Conservation (phyloP, 2,888 invertebrate genomes). For the Neoscelio sp. region DNA sequence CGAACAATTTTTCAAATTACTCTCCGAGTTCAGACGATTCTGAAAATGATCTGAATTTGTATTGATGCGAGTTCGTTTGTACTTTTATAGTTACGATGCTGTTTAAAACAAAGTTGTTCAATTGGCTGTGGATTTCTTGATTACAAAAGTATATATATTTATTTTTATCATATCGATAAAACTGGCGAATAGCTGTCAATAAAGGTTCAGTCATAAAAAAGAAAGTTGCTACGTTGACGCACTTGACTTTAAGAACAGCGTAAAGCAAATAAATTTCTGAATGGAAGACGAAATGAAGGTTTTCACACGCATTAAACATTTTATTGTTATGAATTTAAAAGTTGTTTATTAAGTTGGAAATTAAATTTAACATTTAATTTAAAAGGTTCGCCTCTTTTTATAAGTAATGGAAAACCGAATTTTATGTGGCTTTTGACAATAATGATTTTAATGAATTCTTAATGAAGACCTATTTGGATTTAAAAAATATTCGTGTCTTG, state of each 20-base stretch:
- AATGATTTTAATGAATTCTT: no score
- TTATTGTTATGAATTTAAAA: slow-evolving; percentile 6
- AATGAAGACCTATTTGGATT: no score
- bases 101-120: neutral
- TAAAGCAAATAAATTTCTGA: slow-evolving; percentile 30
- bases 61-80: neutral
- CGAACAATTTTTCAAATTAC: no score
- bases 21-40: no score
- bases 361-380: slow-evolving; percentile 7
- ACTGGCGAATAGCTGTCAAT: slow-evolving; percentile 7
- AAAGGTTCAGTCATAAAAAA: slow-evolving; percentile 12
- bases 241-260: slow-evolving; percentile 22
- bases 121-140: neutral
- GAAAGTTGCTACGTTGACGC: slow-evolving; percentile 17
- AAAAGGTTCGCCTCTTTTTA: no score
- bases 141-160: slow-evolving; percentile 8
- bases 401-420: no score
- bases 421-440: no score
- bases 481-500: no score
- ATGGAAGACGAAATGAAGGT: slow-evolving; percentile 10
- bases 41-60: no score
- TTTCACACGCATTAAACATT: slow-evolving; percentile 9
- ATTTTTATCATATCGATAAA: slow-evolving; percentile 30
- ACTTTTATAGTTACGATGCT: neutral
- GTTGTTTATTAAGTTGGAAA: slow-evolving; percentile 1